These are phyloP conservation scores for Cephalopterus ornatus DNA, from an alignment of 2,113 vertebrate species.

Conservation along the genomic window DNA sequence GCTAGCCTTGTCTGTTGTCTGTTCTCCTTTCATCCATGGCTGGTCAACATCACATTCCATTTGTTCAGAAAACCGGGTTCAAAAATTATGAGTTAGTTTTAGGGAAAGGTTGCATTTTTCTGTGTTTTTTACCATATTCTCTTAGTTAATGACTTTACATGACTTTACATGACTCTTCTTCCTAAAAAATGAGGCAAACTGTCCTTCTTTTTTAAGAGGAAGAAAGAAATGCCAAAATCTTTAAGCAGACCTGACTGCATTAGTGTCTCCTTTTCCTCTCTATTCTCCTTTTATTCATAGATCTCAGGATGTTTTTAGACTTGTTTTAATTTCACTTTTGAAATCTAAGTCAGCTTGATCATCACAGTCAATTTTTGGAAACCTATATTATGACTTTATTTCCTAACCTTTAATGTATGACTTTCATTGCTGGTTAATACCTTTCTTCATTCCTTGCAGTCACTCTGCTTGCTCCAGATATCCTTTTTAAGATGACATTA, in stretches of 20 bases:
- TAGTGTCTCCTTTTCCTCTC: neutral
- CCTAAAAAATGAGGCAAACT: neutral
- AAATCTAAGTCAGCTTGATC: neutral
- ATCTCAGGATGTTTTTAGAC: neutral
- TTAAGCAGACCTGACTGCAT: neutral
- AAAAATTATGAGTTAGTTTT: neutral
- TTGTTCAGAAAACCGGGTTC: neutral
- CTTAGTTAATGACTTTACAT: neutral
- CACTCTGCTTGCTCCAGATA: neutral
- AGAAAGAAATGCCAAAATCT: neutral
- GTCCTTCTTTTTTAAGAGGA: neutral
- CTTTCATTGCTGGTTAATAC: neutral
- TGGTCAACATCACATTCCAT: neutral
- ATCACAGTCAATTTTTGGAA: neutral
- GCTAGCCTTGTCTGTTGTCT: neutral
- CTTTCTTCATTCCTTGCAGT: neutral
- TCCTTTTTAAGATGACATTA: neutral
- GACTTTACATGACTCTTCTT: neutral
- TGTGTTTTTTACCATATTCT: neutral
- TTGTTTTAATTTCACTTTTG: neutral
- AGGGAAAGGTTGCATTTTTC: neutral
- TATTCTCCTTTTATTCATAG: neutral
- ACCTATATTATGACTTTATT: neutral
- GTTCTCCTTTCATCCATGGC: neutral
- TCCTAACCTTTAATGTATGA: neutral